A percentile compares a stretch with the other conserved stretches of the same genome.
phyloP scores from a whole-genome alignment of 2,113 vertebrate genomes.

The Varanus komodoensis region DNA sequence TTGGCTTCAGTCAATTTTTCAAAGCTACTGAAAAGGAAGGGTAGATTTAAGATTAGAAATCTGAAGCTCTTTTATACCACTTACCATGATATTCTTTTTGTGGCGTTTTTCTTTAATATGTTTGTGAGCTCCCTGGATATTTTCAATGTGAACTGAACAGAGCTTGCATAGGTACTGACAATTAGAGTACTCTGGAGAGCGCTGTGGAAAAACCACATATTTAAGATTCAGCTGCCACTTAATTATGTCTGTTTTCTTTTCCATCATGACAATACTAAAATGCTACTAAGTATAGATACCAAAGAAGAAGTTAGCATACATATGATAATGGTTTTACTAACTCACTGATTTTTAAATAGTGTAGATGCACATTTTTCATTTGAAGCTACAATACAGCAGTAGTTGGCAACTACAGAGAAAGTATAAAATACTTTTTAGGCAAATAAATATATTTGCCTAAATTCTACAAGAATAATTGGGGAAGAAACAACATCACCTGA shows the following conservation, averaged over 20 bases:
- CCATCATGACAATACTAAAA: slow-evolving; percentile 34
- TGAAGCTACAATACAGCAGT: background rate
- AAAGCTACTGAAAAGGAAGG: background rate
- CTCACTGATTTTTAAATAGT: background rate
- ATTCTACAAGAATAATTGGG: background rate
- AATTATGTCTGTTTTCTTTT: background rate
- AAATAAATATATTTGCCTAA: background rate
- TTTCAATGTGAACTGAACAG: slow-evolving; percentile 97
- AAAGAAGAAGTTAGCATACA: slow-evolving; percentile 31
- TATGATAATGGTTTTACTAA: background rate
- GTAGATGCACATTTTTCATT: background rate
- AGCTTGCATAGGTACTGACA: slow-evolving; percentile 98
- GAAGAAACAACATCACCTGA: no score
- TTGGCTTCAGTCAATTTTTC: background rate
- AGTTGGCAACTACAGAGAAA: background rate
- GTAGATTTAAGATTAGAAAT: background rate
- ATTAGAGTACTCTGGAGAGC: slow-evolving; percentile 94
- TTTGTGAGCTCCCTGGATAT: slow-evolving; percentile 97
- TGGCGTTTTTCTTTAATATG: slow-evolving; percentile 99
- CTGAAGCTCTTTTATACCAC: slow-evolving; percentile 40
- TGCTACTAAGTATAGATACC: slow-evolving; percentile 25
- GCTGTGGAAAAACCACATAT: slow-evolving; percentile 76
- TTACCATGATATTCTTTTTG: slow-evolving; percentile 98
- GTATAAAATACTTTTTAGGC: background rate
- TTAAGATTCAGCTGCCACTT: slow-evolving; percentile 49